A percentile compares a stretch with the other conserved stretches of the same genome.
These are phyloP conservation scores for Trissolcus basalis DNA, from an alignment of 1,140 invertebrate species.

Conservation along the genomic window DNA sequence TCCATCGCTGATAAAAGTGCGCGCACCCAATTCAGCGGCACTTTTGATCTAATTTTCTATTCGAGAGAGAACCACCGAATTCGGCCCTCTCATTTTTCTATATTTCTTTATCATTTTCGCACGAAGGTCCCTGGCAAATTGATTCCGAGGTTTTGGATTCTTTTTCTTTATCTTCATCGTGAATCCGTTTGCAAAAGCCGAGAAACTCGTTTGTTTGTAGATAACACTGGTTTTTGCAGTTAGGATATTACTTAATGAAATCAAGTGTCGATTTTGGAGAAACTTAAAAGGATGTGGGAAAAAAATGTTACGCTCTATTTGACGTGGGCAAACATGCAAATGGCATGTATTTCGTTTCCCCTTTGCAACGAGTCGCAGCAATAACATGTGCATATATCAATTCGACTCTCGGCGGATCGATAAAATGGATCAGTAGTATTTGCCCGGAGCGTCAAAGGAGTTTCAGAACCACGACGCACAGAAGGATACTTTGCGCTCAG, in stretches of 20 bases:
- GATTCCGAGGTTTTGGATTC: background rate
- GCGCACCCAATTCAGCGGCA: background rate
- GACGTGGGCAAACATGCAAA: conserved; percentile 37
- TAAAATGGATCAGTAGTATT: conserved; percentile 56
- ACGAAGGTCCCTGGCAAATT: background rate
- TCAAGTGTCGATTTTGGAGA: background rate
- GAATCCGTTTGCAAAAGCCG: too few relatives aligned
- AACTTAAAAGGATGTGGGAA: background rate
- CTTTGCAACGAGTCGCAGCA: conserved; percentile 36
- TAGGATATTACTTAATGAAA: too few relatives aligned
- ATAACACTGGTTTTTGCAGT: too few relatives aligned
- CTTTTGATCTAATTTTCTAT: background rate
- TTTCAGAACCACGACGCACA: conserved; percentile 35
- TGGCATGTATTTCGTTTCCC: conserved; percentile 37
- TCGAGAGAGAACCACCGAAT: too few relatives aligned
- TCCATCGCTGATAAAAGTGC: conserved; percentile 45
- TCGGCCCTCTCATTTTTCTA: too few relatives aligned
- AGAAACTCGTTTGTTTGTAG: too few relatives aligned
- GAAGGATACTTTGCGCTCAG: conserved; percentile 51
- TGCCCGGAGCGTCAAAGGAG: conserved; percentile 43
- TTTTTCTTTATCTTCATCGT: too few relatives aligned
- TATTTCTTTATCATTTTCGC: too few relatives aligned
- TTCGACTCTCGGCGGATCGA: conserved; percentile 41
- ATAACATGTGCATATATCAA: conserved; percentile 56
- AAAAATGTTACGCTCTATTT: conserved; percentile 32